phyloP scores from a whole-genome alignment of 1,140 invertebrate species.

The Condylostylus longicornis region DNA sequence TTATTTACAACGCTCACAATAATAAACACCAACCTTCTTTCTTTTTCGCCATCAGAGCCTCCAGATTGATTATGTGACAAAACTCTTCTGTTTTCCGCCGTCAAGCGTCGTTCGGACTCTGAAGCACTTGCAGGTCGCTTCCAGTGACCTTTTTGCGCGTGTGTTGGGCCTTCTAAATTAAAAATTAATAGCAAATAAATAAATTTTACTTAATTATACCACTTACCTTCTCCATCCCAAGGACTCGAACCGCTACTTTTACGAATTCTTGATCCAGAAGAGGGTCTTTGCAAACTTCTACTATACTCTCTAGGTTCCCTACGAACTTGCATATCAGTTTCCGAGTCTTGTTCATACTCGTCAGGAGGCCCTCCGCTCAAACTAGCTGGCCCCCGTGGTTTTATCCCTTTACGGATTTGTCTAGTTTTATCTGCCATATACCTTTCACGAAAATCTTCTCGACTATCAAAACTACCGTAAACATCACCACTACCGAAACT shows the following conservation, averaged over 20 bases:
- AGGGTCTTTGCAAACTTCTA: slow-evolving; percentile 24
- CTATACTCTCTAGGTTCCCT: slow-evolving; percentile 8
- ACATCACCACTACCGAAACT: slow-evolving; percentile 30
- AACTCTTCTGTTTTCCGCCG: slow-evolving; percentile 32
- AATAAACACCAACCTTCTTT: slow-evolving; percentile 18
- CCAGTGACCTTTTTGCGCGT: slow-evolving; percentile 41
- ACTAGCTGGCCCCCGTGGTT: slow-evolving; percentile 18
- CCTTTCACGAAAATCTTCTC: slow-evolving; percentile 26
- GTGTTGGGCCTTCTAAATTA: slow-evolving; percentile 29
- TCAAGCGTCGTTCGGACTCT: slow-evolving; percentile 35
- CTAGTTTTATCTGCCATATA: slow-evolving; percentile 18
- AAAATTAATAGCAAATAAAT: background rate
- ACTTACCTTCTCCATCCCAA: slow-evolving; percentile 39
- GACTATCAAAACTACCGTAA: slow-evolving; percentile 27
- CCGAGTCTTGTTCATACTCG: slow-evolving; percentile 30
- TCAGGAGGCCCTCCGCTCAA: slow-evolving; percentile 12
- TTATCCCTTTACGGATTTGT: slow-evolving; percentile 22
- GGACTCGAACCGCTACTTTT: slow-evolving; percentile 36
- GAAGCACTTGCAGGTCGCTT: slow-evolving; percentile 47
- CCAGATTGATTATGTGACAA: slow-evolving; percentile 25
- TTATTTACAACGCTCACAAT: background rate
- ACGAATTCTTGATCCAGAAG: slow-evolving; percentile 17
- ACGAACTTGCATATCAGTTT: slow-evolving; percentile 20
- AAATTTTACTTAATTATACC: background rate
- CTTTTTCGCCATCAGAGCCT: slow-evolving; percentile 29